A percentile compares a stretch with the other conserved stretches of the same genome.
phyloP scores from a whole-genome alignment of 2,113 vertebrate species.

The Pristiophorus japonicus region DNA sequence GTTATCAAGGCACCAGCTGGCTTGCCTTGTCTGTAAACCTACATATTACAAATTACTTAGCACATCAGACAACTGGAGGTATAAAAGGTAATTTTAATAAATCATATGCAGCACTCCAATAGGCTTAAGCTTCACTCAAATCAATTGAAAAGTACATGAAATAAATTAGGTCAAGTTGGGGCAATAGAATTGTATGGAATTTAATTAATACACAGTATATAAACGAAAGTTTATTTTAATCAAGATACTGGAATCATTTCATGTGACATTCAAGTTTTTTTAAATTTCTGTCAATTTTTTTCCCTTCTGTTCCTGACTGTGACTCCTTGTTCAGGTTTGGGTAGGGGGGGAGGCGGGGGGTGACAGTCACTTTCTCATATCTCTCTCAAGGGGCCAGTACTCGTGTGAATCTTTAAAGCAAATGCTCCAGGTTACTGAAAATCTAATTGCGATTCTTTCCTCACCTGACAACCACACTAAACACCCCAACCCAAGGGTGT shows the following conservation, averaged over 20 bases:
- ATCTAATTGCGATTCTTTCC: background rate
- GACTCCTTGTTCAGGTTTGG: background rate
- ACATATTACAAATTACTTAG: background rate
- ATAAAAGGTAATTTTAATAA: background rate
- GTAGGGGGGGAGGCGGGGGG: background rate
- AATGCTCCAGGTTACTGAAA: background rate
- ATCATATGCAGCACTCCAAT: background rate
- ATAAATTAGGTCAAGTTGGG: background rate
- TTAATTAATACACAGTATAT: background rate
- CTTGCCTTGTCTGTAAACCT: background rate
- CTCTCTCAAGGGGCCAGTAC: background rate
- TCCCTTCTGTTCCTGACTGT: background rate
- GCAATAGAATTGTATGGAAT: background rate
- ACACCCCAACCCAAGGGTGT: background rate
- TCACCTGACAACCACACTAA: background rate
- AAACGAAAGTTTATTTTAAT: background rate
- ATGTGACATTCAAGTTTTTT: background rate
- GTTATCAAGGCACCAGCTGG: conserved; percentile 2
- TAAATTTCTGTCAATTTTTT: background rate
- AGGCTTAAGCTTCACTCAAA: background rate
- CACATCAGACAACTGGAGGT: background rate
- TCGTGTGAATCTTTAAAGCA: background rate
- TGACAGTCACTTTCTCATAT: background rate
- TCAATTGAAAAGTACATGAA: background rate
- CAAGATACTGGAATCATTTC: background rate